Evolutionary conservation across 2,113 vertebrate genomes (phyloP).

Genomic region (Platichthys stellatus): DNA sequence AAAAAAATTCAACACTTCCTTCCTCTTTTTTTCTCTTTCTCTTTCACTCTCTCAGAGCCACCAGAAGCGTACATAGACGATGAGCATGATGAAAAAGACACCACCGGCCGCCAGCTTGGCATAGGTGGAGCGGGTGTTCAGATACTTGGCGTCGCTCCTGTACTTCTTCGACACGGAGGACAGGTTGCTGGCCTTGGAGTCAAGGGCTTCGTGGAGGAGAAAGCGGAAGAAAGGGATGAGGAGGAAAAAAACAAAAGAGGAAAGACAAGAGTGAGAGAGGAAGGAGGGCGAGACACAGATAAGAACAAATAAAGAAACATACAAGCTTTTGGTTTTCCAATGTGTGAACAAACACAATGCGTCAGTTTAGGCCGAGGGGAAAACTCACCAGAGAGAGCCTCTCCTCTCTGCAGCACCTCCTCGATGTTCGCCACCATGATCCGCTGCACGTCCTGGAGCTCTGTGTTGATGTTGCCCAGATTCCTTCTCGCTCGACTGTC

Average conservation of each 20-base stretch:
- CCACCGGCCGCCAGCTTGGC: conserved; percentile 96
- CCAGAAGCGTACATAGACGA: conserved; percentile 98
- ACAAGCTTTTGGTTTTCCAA: neutral
- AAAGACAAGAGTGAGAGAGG: neutral
- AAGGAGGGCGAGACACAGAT: neutral
- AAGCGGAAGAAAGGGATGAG: neutral
- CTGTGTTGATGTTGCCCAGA: conserved; percentile 96
- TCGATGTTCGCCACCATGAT: conserved; percentile 99
- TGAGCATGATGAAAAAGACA: conserved; percentile 98
- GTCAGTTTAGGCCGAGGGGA: neutral
- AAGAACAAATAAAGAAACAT: neutral
- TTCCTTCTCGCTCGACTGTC: conserved; percentile 96
- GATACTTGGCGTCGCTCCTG: conserved; percentile 96
- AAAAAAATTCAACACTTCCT: conserved; percentile 40
- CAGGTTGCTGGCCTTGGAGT: conserved; percentile 98
- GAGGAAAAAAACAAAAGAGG: neutral
- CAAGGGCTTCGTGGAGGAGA: conserved; percentile 85
- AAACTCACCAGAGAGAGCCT: conserved; percentile 92
- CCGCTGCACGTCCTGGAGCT: conserved; percentile 97
- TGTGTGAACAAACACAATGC: neutral
- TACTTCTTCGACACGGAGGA: conserved; percentile 99
- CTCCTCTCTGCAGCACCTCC: conserved; percentile 95
- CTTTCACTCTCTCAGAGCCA: conserved; percentile 89
- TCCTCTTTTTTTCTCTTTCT: neutral
- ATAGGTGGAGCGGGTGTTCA: conserved; percentile 98